A percentile compares a stretch with the other conserved stretches of the same genome.
Conservation (phyloP, 2,797 vertebrate genomes). For the Lutjanus argentimaculatus region DNA sequence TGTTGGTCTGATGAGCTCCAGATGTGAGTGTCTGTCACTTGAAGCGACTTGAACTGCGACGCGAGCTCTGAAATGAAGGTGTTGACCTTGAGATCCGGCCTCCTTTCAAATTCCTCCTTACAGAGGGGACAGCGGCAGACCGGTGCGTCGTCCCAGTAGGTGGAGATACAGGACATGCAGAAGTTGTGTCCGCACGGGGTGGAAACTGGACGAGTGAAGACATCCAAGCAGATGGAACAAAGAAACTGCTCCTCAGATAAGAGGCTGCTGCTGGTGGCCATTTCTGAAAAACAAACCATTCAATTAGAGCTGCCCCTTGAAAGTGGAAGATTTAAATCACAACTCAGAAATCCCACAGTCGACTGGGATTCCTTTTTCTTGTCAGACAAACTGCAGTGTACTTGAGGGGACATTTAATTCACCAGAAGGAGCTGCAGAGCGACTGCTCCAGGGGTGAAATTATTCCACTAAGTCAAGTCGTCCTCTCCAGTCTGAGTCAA, state of each 20-base stretch:
- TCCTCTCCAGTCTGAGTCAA: too few species aligned
- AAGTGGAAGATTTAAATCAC: too few species aligned
- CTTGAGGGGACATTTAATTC: too few species aligned
- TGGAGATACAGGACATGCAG: constrained; percentile 69
- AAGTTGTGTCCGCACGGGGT: constrained; percentile 80
- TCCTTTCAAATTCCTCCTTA: constrained; percentile 48
- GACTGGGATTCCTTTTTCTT: too few species aligned
- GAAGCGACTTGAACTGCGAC: constrained; percentile 42
- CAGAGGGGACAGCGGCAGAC: constrained; percentile 67
- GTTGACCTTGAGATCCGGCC: constrained; percentile 74
- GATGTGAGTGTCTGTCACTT: neutral
- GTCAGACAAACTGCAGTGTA: too few species aligned
- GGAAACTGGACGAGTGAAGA: constrained; percentile 68
- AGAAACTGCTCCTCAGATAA: constrained; percentile 71
- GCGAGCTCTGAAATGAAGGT: constrained; percentile 69
- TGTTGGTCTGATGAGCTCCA: neutral
- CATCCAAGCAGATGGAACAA: constrained; percentile 74
- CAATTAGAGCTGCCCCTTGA: too few species aligned
- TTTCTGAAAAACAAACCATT: constrained; percentile 53
- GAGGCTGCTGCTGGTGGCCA: constrained; percentile 62
- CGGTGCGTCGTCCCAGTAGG: constrained; percentile 49
- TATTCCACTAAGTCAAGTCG: too few species aligned
- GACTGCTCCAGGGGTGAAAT: too few species aligned
- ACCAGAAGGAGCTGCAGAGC: too few species aligned
- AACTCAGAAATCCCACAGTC: too few species aligned